These are phyloP conservation scores for Xiphorhynchus elegans DNA, from an alignment of 2,113 vertebrate genomes.

Conservation along the genomic window DNA sequence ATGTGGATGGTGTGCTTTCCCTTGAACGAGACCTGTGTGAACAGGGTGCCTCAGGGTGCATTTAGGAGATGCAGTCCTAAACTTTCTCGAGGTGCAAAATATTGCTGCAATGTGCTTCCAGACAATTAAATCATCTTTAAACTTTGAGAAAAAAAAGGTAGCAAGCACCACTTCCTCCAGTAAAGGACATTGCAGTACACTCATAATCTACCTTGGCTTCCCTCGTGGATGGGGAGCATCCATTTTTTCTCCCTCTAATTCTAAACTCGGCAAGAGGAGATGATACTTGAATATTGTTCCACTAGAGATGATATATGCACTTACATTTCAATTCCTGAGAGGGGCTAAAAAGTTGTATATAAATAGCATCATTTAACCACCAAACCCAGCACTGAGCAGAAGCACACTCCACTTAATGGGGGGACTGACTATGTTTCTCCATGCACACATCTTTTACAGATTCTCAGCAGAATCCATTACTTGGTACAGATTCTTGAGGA, in stretches of 20 bases:
- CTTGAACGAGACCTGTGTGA: background rate
- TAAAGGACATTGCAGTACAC: background rate
- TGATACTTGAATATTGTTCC: background rate
- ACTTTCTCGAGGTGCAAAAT: background rate
- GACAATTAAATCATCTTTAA: background rate
- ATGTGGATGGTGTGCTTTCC: background rate
- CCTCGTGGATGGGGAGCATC: background rate
- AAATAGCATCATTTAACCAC: background rate
- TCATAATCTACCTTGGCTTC: background rate
- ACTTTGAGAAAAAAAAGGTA: background rate
- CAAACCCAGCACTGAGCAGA: background rate
- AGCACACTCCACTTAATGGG: background rate
- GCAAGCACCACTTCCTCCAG: background rate
- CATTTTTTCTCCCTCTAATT: background rate
- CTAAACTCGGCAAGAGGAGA: background rate
- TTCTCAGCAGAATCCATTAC: slow-evolving; percentile 20
- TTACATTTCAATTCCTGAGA: background rate
- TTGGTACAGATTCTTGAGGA: slow-evolving; percentile 12
- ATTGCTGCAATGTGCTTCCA: background rate
- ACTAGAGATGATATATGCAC: background rate
- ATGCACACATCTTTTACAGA: background rate
- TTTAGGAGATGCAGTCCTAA: background rate
- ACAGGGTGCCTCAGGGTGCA: background rate
- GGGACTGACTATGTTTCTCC: background rate
- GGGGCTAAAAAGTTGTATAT: background rate